Base-by-base conservation (phyloP, 1,140 invertebrate genomes). In the Dendrolimus punctatus region DNA sequence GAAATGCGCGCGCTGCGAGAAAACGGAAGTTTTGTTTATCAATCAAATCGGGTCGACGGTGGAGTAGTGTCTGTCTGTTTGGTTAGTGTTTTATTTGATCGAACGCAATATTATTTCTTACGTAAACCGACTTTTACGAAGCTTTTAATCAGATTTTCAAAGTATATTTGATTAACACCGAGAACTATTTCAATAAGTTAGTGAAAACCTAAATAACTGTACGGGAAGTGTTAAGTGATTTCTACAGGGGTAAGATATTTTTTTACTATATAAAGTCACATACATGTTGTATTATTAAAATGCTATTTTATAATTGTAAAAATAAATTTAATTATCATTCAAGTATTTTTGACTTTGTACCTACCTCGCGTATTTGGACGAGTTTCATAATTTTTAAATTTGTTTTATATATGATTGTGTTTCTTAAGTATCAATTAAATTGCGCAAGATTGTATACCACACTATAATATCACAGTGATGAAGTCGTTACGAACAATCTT, bases 11-110 rank as follows among this genome's bases (percentile, higher is more conserved):
- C 81, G 81, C 75, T 78, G 71, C 72, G 47, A 61, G 64, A 64
- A 71, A 23, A 61, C 70, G 68, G 67, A 76, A 76, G 69, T 81
- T 79, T 81, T 85, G 81, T 83, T 85, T 85, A 83, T 80, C 77
- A 80, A 78, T 84, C 79, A 80, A 70, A 71, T 73, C 59, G 59
- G 74, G 72, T 73, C 52, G 57, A 71, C 53, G 60, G 59, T 63
- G 46, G 60, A 51, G 64, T 66, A 58, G 68, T 71, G 23, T 23
- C 3, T 23, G 23, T 23, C 23, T 23, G 23, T 23, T 23, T 23
- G 23, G 23, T 23, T 23, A 39, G 66, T 65, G 62, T 57, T 38
- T 47, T 56, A 60, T 23, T 23, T 23, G 46, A 50, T 48, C 51
- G 51, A 37, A 61, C 44, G 61, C 62, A 61, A 23, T 55, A 57